phyloP scores from a whole-genome alignment of 2,113 vertebrate genomes.

The Benitochromis conjunctus region DNA sequence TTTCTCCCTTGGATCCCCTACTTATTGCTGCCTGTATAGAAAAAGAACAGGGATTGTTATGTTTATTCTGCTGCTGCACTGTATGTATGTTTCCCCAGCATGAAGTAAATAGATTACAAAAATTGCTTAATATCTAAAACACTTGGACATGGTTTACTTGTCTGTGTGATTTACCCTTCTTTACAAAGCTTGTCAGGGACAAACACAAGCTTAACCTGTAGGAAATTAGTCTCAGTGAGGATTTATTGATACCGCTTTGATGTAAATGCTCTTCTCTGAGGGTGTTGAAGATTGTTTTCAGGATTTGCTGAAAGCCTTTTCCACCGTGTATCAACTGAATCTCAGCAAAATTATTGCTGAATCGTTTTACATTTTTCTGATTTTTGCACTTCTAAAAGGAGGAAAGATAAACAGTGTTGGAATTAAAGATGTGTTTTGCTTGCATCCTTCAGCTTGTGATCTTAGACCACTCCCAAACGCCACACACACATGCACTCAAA shows the following conservation, averaged over 20 bases:
- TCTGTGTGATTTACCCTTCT: background rate
- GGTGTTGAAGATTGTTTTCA: constrained; percentile 48
- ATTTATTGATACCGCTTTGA: constrained; percentile 35
- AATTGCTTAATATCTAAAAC: background rate
- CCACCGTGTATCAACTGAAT: constrained; percentile 17
- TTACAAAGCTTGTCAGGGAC: constrained; percentile 20
- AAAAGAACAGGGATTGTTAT: background rate
- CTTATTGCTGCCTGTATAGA: background rate
- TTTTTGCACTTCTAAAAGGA: constrained; percentile 24
- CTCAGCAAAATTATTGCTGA: constrained; percentile 46
- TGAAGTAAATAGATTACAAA: background rate
- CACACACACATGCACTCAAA: background rate
- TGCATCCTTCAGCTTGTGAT: constrained; percentile 39
- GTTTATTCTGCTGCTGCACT: background rate
- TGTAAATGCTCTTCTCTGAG: constrained; percentile 37
- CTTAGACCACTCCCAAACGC: constrained; percentile 3
- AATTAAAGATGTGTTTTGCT: constrained; percentile 66
- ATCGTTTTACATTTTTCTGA: background rate
- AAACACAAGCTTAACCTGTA: constrained; percentile 42
- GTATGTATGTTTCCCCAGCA: background rate
- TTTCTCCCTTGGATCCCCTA: background rate
- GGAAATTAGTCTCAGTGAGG: constrained; percentile 42
- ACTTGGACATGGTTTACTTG: background rate
- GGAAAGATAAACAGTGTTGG: constrained; percentile 34
- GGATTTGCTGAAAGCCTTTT: constrained; percentile 44